These are phyloP conservation scores for Coccyzus lansbergi DNA, from an alignment of 2,797 vertebrate species.

Conservation along the genomic window DNA sequence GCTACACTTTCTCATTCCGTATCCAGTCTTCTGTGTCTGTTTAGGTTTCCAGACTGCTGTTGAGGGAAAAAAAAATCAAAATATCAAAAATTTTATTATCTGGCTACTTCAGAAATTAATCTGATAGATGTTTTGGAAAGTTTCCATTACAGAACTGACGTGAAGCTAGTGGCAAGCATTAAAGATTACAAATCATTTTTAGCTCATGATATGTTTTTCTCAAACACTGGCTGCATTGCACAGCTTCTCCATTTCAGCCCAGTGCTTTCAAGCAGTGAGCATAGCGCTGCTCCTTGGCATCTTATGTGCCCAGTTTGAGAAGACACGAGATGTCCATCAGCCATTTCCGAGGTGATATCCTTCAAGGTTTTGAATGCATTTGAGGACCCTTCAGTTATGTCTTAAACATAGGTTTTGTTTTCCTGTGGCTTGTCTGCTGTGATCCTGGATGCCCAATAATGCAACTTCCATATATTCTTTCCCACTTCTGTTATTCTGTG, in stretches of 20 bases:
- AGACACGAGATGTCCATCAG: not conserved
- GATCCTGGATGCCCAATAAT: not conserved
- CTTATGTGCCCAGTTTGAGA: not conserved
- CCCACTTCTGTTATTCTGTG: not conserved
- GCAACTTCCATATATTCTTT: not conserved
- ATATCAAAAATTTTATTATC: not conserved
- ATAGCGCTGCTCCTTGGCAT: not conserved
- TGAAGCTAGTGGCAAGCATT: rapidly evolving
- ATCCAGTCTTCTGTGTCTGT: not conserved
- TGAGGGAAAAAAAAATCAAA: not conserved
- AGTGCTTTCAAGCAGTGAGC: not conserved
- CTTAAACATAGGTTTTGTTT: not conserved
- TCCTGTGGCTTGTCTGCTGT: not conserved
- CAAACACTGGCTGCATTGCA: not conserved
- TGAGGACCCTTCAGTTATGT: not conserved
- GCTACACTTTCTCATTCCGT: not conserved
- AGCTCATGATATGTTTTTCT: not conserved
- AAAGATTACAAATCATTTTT: not conserved
- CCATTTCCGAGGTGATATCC: not conserved
- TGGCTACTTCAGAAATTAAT: not conserved
- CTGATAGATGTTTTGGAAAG: not conserved
- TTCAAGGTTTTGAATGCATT: not conserved
- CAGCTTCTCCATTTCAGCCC: not conserved
- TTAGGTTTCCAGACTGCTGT: not conserved
- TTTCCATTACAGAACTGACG: not conserved